These are phyloP conservation scores for Argynnis bischoffii DNA, from an alignment of 2,888 invertebrate species.

Conservation along the genomic window DNA sequence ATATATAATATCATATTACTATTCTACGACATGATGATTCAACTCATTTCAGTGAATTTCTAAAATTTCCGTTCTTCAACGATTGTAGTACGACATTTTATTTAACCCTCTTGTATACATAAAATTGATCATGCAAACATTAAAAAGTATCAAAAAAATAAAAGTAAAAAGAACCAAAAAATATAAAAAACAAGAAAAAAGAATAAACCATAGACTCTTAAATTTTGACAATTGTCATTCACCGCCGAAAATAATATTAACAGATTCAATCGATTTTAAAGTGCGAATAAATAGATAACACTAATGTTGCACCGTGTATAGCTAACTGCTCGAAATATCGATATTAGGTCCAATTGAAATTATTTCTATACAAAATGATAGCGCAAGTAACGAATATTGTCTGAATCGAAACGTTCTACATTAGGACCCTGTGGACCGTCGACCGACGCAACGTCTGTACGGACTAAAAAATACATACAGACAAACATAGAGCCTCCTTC, in stretches of 20 bases:
- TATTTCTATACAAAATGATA: constrained; percentile 1
- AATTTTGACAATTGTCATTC: neutral
- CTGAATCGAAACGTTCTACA: constrained; percentile 54
- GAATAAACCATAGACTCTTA: constrained; percentile 3
- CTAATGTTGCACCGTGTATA: neutral
- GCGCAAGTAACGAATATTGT: constrained; percentile 40
- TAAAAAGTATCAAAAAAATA: neutral
- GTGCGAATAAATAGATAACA: neutral
- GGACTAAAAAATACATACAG: constrained; percentile 42
- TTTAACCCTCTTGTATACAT: neutral
- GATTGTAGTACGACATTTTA: too few species aligned
- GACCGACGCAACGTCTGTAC: constrained; percentile 56
- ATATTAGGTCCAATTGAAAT: neutral
- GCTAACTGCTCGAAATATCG: too few species aligned
- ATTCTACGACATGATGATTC: too few species aligned
- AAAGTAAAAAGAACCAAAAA: too few species aligned
- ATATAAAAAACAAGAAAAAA: neutral
- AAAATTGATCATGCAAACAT: constrained; percentile 11
- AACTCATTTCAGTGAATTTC: too few species aligned
- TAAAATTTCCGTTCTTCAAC: too few species aligned
- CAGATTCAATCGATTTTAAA: neutral
- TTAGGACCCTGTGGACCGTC: constrained; percentile 76
- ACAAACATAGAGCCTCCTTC: too few species aligned
- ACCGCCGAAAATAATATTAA: neutral
- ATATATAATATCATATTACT: too few species aligned